Evolutionary conservation across 2,113 vertebrate species (phyloP).

Genomic region (Notechis scutatus): DNA sequence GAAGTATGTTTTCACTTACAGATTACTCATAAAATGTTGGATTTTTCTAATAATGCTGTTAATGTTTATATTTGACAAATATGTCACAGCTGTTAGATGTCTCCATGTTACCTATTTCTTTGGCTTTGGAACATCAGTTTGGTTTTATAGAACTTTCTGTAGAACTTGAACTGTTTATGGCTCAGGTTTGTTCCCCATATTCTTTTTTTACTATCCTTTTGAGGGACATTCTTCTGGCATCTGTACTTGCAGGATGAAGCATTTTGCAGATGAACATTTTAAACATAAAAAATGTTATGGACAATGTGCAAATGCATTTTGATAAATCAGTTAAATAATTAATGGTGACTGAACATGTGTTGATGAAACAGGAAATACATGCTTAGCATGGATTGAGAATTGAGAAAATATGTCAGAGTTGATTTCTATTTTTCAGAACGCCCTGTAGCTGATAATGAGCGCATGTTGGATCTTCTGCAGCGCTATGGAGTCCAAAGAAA

Average conservation of each 20-base stretch:
- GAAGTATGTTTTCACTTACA: not conserved
- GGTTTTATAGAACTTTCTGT: not conserved
- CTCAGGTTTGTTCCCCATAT: not conserved
- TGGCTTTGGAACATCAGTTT: not conserved
- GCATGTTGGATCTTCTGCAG: slow-evolving; percentile 90
- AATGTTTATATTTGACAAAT: not conserved
- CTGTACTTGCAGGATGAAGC: not conserved
- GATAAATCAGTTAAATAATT: not conserved
- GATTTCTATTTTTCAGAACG: slow-evolving; percentile 75
- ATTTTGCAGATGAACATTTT: not conserved
- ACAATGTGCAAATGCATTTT: not conserved
- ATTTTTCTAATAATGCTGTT: not conserved
- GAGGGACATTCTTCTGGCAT: not conserved
- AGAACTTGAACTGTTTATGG: not conserved
- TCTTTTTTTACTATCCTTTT: not conserved
- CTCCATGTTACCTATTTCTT: not conserved
- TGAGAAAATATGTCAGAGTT: not conserved
- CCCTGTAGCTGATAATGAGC: slow-evolving; percentile 81
- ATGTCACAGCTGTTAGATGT: not conserved
- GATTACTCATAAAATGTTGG: not conserved
- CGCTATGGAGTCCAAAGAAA: slow-evolving; percentile 82
- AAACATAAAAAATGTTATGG: not conserved
- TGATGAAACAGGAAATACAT: not conserved
- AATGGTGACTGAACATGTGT: not conserved
- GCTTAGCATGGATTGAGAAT: not conserved